Conservation (phyloP, 23 tunicate species). For the Trididemnum clinides region DNA sequence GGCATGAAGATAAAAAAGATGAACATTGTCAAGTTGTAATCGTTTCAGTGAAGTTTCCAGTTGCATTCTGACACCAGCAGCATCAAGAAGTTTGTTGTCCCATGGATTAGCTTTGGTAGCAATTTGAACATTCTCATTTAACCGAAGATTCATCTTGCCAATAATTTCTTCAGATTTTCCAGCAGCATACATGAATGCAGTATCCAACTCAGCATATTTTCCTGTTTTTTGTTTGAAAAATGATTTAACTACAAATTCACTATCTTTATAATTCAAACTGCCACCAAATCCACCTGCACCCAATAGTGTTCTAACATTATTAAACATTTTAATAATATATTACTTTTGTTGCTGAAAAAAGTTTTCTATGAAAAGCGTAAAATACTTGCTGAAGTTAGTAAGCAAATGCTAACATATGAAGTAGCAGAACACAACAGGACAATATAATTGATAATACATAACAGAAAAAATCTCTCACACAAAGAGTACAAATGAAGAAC, state of each 20-base stretch:
- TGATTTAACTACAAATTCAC: conserved; percentile 27
- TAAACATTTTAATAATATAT: too few relatives aligned
- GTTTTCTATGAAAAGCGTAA: too few relatives aligned
- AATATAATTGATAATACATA: too few relatives aligned
- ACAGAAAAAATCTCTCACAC: too few relatives aligned
- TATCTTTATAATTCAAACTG: conserved; percentile 28
- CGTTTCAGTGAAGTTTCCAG: conserved; percentile 72
- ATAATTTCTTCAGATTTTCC: conserved; percentile 78
- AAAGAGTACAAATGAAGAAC: too few relatives aligned
- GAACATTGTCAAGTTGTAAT: conserved; percentile 44
- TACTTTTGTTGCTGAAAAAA: too few relatives aligned
- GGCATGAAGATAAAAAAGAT: conserved; percentile 88
- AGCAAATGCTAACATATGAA: too few relatives aligned
- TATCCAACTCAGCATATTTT: conserved; percentile 49
- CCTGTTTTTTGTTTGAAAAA: too few relatives aligned
- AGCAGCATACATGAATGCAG: conserved; percentile 91
- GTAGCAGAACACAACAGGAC: too few relatives aligned
- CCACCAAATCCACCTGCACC: too few relatives aligned
- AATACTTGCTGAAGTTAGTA: too few relatives aligned
- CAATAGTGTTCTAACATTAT: too few relatives aligned
- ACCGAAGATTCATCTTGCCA: conserved; percentile 47
- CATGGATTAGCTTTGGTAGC: conserved; percentile 94
- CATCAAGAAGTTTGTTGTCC: conserved; percentile 56
- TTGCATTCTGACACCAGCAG: conserved; percentile 68
- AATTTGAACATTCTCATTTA: conserved; percentile 17